phyloP scores from a whole-genome alignment of 2,888 invertebrate species.

The Drosophila acutilabella region DNA sequence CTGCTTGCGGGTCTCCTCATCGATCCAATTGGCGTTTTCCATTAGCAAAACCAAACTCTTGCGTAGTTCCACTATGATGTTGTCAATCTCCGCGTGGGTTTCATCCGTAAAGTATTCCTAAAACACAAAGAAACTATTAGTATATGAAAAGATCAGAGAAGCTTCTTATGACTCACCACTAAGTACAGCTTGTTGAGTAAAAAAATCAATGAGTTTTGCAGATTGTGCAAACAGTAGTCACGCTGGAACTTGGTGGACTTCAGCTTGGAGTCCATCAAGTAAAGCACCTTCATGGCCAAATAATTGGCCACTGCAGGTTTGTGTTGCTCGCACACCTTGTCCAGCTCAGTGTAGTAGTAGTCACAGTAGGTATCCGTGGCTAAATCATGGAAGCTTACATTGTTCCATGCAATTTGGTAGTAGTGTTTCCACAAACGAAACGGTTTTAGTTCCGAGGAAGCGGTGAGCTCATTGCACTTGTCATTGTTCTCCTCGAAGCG shows the following conservation, averaged over 20 bases:
- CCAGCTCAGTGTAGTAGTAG: constrained; percentile 69
- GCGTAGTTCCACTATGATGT: constrained; percentile 75
- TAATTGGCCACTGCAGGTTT: constrained; percentile 82
- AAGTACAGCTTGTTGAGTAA: constrained; percentile 75
- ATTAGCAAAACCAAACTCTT: constrained; percentile 63
- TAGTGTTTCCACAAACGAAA: constrained; percentile 69
- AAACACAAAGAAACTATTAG: not conserved
- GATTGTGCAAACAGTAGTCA: constrained; percentile 65
- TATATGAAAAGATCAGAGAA: not conserved
- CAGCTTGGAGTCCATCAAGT: constrained; percentile 74
- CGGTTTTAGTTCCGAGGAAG: fast-evolving
- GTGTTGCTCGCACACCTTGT: constrained; percentile 64
- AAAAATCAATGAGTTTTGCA: constrained; percentile 54
- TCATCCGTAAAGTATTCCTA: constrained; percentile 74
- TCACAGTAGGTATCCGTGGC: constrained; percentile 59
- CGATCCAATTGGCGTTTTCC: constrained; percentile 79
- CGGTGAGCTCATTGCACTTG: constrained; percentile 41
- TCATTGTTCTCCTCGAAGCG: constrained; percentile 54
- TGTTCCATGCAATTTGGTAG: constrained; percentile 79
- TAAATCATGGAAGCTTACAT: constrained; percentile 26
- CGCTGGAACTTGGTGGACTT: constrained; percentile 64
- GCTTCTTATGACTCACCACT: constrained; percentile 52
- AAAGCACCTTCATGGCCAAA: constrained; percentile 79
- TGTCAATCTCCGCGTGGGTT: constrained; percentile 59
- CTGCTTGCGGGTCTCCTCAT: constrained; percentile 72